These are phyloP conservation scores for Choristoneura fumiferana DNA, from an alignment of 1,140 invertebrate species.

Conservation along the genomic window DNA sequence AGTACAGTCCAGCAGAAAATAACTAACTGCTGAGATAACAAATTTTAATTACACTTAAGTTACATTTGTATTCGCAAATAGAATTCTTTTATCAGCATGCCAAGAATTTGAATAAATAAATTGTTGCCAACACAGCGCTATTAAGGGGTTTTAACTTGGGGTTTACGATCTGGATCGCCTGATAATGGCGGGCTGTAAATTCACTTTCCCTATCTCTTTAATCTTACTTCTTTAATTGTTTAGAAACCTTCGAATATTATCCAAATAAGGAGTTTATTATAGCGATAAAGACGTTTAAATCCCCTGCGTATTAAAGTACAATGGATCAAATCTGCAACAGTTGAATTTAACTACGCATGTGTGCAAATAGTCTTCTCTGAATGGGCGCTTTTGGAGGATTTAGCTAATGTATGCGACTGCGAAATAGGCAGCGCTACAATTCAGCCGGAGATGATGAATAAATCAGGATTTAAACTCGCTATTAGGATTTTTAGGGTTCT, in stretches of 20 bases:
- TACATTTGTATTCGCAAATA: neutral
- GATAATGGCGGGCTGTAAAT: conserved; percentile 47
- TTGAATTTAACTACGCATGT: neutral
- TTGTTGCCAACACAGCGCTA: conserved; percentile 38
- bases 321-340: too few species aligned
- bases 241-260: conserved; percentile 21
- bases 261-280: conserved; percentile 1
- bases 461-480: too few species aligned
- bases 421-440: neutral
- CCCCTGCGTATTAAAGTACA: too few species aligned
- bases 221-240: conserved; percentile 39
- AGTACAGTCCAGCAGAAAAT: too few species aligned
- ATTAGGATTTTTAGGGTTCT: too few species aligned
- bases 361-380: neutral
- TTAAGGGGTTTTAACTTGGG: conserved; percentile 43
- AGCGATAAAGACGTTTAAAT: neutral
- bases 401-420: conserved; percentile 2
- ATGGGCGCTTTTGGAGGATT: neutral
- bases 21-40: neutral
- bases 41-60: neutral
- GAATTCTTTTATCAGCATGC: conserved; percentile 31
- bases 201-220: conserved; percentile 38
- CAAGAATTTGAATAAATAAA: conserved; percentile 41
- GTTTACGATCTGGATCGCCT: conserved; percentile 43
- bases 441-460: conserved; percentile 4